phyloP scores from a whole-genome alignment of 2,113 vertebrate species.

The Alosa alosa region DNA sequence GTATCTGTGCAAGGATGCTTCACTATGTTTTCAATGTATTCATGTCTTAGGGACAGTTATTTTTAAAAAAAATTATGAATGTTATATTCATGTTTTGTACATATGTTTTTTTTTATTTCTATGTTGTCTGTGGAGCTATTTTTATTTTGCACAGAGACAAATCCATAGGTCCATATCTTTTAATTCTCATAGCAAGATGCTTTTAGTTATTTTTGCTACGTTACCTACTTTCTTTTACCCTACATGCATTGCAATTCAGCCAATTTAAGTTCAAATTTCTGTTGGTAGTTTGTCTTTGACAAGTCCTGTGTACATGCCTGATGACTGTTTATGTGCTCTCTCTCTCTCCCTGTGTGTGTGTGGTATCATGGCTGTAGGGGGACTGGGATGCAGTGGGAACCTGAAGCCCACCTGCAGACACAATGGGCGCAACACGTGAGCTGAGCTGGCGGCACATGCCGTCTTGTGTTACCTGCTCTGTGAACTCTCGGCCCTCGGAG shows the following conservation, averaged over 20 bases:
- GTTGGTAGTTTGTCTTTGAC: background rate
- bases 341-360: background rate
- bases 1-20: background rate
- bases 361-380: background rate
- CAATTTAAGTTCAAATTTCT: background rate
- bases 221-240: conserved; percentile 40
- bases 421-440: conserved; percentile 67
- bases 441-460: conserved; percentile 61
- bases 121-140: background rate
- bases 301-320: background rate
- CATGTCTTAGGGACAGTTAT: conserved; percentile 43
- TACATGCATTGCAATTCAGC: background rate
- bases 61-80: no score
- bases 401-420: conserved; percentile 49
- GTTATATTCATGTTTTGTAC: background rate
- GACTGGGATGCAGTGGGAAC: background rate
- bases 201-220: background rate
- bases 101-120: background rate
- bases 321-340: no score
- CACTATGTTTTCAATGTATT: background rate
- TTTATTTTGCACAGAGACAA: background rate
- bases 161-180: background rate
- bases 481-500: conserved; percentile 61
- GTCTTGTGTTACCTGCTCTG: conserved; percentile 61
- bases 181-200: no score